phyloP scores from a whole-genome alignment of 2,888 invertebrate species.

The Tholera decimalis region DNA sequence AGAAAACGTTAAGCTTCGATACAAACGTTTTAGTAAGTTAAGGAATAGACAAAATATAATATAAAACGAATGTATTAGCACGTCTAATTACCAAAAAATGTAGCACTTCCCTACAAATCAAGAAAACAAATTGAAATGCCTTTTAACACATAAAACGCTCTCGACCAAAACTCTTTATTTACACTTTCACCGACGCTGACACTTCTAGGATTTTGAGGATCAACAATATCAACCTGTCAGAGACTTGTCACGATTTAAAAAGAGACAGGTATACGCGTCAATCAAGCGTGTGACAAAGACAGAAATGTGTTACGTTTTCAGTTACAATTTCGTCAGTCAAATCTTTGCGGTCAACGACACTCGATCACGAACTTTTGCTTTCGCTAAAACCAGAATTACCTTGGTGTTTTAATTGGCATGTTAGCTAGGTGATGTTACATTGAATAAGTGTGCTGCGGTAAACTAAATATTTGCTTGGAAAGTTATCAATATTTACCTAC shows the following conservation, averaged over 20 bases:
- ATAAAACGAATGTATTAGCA: neutral
- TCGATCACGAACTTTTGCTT: slow-evolving; percentile 77
- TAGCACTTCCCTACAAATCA: slow-evolving; percentile 48
- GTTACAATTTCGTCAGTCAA: slow-evolving; percentile 71
- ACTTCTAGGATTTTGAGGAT: slow-evolving; percentile 76
- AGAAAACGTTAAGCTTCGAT: too few species aligned
- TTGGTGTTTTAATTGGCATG: slow-evolving; percentile 63
- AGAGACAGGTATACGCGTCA: slow-evolving; percentile 61
- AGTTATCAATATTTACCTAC: slow-evolving; percentile 56
- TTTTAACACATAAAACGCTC: slow-evolving; percentile 72
- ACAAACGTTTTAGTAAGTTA: neutral
- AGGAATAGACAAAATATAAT: neutral
- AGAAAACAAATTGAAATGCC: slow-evolving; percentile 64
- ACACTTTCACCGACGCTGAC: slow-evolving; percentile 82
- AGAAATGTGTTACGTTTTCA: slow-evolving; percentile 62
- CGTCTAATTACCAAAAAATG: slow-evolving; percentile 39
- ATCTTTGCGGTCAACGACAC: slow-evolving; percentile 77
- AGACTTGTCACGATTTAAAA: slow-evolving; percentile 61
- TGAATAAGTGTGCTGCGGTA: slow-evolving; percentile 28
- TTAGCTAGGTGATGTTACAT: slow-evolving; percentile 39
- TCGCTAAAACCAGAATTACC: slow-evolving; percentile 71
- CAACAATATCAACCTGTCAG: slow-evolving; percentile 73
- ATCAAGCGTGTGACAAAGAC: slow-evolving; percentile 56
- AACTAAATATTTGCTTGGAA: slow-evolving; percentile 46
- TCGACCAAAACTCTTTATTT: slow-evolving; percentile 75